Conservation (phyloP, 1,140 invertebrate genomes). For the Chymomyza costata region DNA sequence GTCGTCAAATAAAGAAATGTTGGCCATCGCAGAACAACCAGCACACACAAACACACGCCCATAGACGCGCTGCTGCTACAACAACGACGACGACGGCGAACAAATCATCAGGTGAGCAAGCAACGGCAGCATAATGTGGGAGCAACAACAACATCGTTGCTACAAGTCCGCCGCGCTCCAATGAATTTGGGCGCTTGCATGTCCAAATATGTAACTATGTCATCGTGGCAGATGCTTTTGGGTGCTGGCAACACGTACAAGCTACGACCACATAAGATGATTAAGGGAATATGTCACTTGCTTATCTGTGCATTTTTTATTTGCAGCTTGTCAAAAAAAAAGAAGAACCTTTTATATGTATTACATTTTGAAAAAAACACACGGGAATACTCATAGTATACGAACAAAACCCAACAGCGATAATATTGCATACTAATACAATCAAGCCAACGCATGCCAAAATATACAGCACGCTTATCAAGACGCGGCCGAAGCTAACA, state of each 20-base stretch:
- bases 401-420: conserved; percentile 41
- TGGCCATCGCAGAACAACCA: too few relatives aligned
- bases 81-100: conserved; percentile 38
- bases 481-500: conserved; percentile 27
- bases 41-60: conserved; percentile 6
- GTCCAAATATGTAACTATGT: conserved; percentile 34
- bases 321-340: conserved; percentile 51
- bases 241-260: conserved; percentile 9
- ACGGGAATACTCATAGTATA: conserved; percentile 49
- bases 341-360: too few relatives aligned
- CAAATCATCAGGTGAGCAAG: conserved; percentile 49
- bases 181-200: conserved; percentile 30
- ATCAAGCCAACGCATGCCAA: conserved; percentile 32
- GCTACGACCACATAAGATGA: too few relatives aligned
- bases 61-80: conserved; percentile 2
- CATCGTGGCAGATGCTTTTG: conserved; percentile 28
- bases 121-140: conserved; percentile 21
- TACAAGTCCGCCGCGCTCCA: conserved; percentile 26
- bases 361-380: conserved; percentile 13
- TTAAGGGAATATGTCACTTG: conserved; percentile 16
- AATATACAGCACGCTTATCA: conserved; percentile 12
- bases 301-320: conserved; percentile 29
- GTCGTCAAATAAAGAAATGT: too few relatives aligned
- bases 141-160: conserved; percentile 15
- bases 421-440: too few relatives aligned